Evolutionary conservation across 1,140 invertebrate species (phyloP).

Genomic region (Geopemphigus sp.): DNA sequence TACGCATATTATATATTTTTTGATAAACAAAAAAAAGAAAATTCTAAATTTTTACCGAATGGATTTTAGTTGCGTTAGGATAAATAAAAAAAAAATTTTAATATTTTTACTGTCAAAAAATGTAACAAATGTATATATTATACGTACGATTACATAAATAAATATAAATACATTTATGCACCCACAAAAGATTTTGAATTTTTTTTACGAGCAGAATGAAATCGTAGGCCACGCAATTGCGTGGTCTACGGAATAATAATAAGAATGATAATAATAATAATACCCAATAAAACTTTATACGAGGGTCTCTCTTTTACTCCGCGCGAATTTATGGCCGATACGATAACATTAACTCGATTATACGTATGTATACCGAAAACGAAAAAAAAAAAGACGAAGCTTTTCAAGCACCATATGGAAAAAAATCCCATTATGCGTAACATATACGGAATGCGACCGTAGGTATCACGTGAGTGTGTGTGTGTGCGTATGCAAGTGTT

Average conservation of each 20-base stretch:
- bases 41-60: neutral
- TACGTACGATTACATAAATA: neutral
- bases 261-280: conserved; percentile 43
- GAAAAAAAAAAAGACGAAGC: conserved; percentile 21
- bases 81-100: neutral
- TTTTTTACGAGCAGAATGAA: conserved; percentile 36
- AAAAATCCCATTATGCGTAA: conserved; percentile 26
- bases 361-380: neutral
- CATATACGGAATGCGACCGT: conserved; percentile 14
- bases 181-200: conserved; percentile 3
- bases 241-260: conserved; percentile 38
- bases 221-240: conserved; percentile 27
- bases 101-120: neutral
- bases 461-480: neutral
- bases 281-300: conserved; percentile 46
- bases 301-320: conserved; percentile 9
- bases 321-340: conserved; percentile 7
- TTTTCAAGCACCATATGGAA: conserved; percentile 36
- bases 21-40: no score
- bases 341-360: conserved; percentile 45
- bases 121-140: conserved; percentile 5
- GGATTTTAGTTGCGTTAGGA: neutral
- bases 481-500: neutral
- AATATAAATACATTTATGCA: neutral
- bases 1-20: neutral